Base-by-base conservation (phyloP, 2,797 vertebrate genomes). In the Neosalanx taihuensis region DNA sequence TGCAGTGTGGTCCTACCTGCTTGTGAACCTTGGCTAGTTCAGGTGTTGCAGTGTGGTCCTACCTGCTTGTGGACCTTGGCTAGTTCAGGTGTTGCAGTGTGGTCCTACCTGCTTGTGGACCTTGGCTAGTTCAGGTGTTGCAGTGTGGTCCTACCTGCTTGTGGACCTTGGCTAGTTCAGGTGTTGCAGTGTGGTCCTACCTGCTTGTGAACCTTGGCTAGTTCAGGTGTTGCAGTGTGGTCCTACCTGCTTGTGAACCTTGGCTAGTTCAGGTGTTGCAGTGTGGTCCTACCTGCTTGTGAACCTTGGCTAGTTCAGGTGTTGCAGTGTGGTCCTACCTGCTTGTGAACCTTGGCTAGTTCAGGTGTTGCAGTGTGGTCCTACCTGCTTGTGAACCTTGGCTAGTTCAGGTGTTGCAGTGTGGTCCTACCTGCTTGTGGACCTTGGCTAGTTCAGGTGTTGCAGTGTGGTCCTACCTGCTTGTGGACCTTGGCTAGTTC, bases 151-250 rank as follows among this genome's bases (percentile, higher is more conserved):
- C 7, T 17, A 51, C 33, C 57, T 92, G 96, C 82, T 98, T 97
- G 93, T 98, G 96, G 86, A 96, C 95, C 72, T 96, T 97, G 31
- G 95, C n/a, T n/a, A n/a, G 41, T 46, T 46, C 41, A 46, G 49
- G 7, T 4, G 3, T 3, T 6, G 1, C 1, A 13, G 26, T 30
- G 6, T 26, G 20, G 10, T 15, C 12, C 7, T 17, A 51, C 33
- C 57, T 92, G 96, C 82, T 98, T 97, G 93, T 98, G 96, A 86
- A 96, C 95, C 72, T 96, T 97, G 31, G 95, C n/a, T n/a, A n/a
- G 41, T 46, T 46, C 41, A 46, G 49, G 7, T 4, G 3, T 3
- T 6, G 1, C 1, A 13, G 26, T 30, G 6, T 26, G 20, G 10
- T 15, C 12, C 7, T 17, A 51, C 33, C 57, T 92, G 96, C 82